Base-by-base conservation (phyloP, 2,888 invertebrate genomes). In the Amiota minor region DNA sequence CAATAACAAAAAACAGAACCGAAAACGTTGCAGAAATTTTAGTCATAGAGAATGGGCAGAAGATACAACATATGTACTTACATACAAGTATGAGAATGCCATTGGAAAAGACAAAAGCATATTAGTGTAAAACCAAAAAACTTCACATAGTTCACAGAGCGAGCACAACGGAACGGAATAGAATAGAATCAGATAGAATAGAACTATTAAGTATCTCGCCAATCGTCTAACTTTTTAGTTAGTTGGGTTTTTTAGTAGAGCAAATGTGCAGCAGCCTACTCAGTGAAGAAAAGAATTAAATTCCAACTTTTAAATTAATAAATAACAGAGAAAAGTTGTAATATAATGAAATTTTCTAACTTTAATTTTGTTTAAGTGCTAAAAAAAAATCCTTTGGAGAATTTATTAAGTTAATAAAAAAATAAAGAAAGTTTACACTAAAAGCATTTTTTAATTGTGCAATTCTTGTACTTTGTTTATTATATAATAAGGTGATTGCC, bases 91-190 rank as follows among this genome's bases (percentile, higher is more conserved):
- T 2, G 35, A 35, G 35, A 35, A 35, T 35, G 35, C 35, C 35
- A 35, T 35, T 6, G 35, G 35, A 4, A 35, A 47, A 64, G 50
- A 82, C 82, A 82, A 79, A 84, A 77, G 77, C 75, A 81, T 0
- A 14, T 59, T 16, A 35, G 59, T 20, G 59, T 35, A 35, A 35
- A 35, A 35, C 35, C 20, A 20, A 59, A 59, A 59, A 59, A 59
- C 59, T 59, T 59, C 59, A 59, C 23, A 59, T 20, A 59, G 59
- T 6, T 50, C 8, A n/a, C 35, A 16, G 59, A 59, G 18, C 14
- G 2, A 83, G 83, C 82, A 85, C 82, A 85, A 82, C 76, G 81
- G 82, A 85, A 80, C 64, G 76, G 78, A 82, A 81, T 79, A 82
- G 76, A 77, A 23, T 23, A 35, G 35, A 35, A 6, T 35, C 35